These are phyloP conservation scores for Neopelma chrysocephalum DNA, from an alignment of 2,797 vertebrate genomes.

Conservation along the genomic window DNA sequence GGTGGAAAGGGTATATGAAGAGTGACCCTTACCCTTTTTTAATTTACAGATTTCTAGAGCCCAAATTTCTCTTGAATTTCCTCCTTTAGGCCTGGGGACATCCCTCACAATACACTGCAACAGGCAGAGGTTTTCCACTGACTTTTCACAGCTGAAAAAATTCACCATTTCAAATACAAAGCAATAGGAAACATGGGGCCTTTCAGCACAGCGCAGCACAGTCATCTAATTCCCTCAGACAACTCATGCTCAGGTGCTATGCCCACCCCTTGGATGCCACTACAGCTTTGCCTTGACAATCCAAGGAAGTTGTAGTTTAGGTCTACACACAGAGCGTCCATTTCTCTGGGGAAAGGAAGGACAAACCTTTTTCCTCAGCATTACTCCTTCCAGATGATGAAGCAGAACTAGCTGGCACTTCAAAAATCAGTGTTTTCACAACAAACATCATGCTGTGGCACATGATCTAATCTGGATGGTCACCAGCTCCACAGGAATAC, in stretches of 20 bases:
- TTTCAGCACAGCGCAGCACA: accelerated
- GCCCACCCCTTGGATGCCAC: background rate
- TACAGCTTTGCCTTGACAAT: background rate
- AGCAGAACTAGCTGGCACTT: background rate
- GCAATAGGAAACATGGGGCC: background rate
- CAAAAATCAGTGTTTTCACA: background rate
- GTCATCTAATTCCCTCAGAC: background rate
- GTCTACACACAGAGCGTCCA: background rate
- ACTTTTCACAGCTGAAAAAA: background rate
- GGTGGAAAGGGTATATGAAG: background rate
- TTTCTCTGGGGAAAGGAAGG: background rate
- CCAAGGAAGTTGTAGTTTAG: background rate
- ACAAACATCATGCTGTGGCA: background rate
- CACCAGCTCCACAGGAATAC: background rate
- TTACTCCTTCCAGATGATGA: background rate
- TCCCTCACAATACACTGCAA: background rate
- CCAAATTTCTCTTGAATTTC: background rate
- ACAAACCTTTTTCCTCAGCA: background rate
- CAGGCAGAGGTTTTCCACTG: background rate
- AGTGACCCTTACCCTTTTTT: background rate
- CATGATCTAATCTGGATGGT: background rate
- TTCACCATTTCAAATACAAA: background rate
- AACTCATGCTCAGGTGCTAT: background rate
- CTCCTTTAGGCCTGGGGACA: background rate
- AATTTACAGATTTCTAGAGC: background rate